These are phyloP conservation scores for Iselma pallidipennis DNA, from an alignment of 2,888 invertebrate genomes.

Conservation along the genomic window DNA sequence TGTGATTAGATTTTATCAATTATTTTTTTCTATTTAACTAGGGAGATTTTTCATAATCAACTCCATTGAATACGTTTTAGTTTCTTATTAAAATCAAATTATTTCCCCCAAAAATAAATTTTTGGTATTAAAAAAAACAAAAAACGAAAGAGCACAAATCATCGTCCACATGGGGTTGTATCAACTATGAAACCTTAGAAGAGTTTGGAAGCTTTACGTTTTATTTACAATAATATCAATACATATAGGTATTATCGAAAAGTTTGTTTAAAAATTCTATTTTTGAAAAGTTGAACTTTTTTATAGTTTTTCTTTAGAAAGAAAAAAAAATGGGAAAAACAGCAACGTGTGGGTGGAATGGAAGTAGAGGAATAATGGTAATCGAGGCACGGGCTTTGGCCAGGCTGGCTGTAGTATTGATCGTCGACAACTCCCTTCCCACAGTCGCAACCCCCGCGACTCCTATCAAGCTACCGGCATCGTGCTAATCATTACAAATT, in stretches of 20 bases:
- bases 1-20: constrained; percentile 18
- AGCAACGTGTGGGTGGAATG: constrained; percentile 23
- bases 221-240: neutral
- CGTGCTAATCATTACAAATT: constrained; percentile 35
- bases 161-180: neutral
- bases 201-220: neutral
- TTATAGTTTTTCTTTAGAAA: no score
- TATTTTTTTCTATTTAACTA: constrained; percentile 5
- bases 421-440: constrained; percentile 47
- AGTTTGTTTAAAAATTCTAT: neutral
- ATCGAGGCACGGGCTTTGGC: constrained; percentile 46
- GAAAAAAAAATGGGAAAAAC: neutral
- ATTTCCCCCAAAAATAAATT: neutral
- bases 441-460: constrained; percentile 39
- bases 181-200: neutral
- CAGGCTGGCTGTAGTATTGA: constrained; percentile 54
- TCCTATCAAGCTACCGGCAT: constrained; percentile 34
- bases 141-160: neutral
- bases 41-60: neutral
- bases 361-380: constrained; percentile 36
- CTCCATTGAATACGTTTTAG: neutral
- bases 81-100: neutral
- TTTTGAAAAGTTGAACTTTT: neutral
- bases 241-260: neutral
- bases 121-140: neutral